These are phyloP conservation scores for Sorex fumeus DNA, from an alignment of 2,113 vertebrate species.

Conservation along the genomic window DNA sequence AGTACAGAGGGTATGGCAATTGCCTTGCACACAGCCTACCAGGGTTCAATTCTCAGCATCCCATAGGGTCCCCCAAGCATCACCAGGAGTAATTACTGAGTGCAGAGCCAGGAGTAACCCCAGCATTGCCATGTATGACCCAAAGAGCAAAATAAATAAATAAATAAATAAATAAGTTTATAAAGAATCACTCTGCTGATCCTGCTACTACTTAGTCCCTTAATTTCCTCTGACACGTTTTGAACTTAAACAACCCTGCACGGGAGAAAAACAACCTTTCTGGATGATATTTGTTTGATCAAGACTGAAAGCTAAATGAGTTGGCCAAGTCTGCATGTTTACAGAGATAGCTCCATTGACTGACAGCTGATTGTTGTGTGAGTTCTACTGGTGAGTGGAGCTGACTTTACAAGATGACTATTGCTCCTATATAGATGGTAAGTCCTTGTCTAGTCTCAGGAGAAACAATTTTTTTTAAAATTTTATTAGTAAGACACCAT, in stretches of 20 bases:
- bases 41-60: too few species aligned
- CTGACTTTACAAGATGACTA: conserved; percentile 40
- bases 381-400: background rate
- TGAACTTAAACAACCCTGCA: conserved; percentile 38
- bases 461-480: too few species aligned
- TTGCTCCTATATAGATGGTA: background rate
- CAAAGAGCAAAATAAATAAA: too few species aligned
- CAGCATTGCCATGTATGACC: too few species aligned
- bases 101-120: too few species aligned
- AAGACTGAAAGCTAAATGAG: conserved; percentile 8
- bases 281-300: conserved; percentile 40
- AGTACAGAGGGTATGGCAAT: too few species aligned
- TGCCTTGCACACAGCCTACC: too few species aligned
- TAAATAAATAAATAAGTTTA: too few species aligned
- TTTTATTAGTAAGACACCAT: too few species aligned
- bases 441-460: conserved; percentile 21
- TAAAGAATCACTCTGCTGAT: background rate
- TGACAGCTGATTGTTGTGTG: background rate
- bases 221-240: conserved; percentile 58
- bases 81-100: too few species aligned
- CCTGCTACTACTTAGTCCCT: conserved; percentile 40
- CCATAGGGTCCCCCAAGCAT: too few species aligned
- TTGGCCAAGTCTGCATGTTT: background rate
- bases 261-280: background rate
- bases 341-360: background rate